Evolutionary conservation across 2,888 invertebrate genomes (phyloP), one percentile per base, ranked within the genome.

Genomic region (Brenthis ino): DNA sequence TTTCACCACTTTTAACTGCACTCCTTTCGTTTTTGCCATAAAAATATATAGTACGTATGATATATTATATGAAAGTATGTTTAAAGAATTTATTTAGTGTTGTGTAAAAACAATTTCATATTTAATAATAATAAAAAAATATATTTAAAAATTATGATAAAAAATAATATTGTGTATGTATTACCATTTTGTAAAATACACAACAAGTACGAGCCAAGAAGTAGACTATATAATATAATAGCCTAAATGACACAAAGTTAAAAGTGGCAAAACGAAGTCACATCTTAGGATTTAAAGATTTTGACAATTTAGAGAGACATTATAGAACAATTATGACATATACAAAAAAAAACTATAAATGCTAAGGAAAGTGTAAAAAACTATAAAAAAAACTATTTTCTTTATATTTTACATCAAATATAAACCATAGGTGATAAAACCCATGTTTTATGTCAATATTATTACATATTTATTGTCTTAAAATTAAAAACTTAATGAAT

Each of bases 401-500:
- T 57, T 33, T 14, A 50, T 11, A 51, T 50, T 33, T 11, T 8
- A 43, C 57, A n/a, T n/a, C n/a, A n/a, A 5, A 57, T 57, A n/a
- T 37, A 8, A 37, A n/a, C 28, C 20, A 56, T 51, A 51, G 16
- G 16, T 14, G 51, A 56, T 12, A 53, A 53, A 53, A 24, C 16
- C 20, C 20, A 24, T 37, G 37, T 0, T 16, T 61, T 48, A 24
- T 51, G 60, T 61, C 16, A 61, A 51, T 64, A 65, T 65, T 65
- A 57, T 57, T 79, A 84, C 81, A 83, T 85, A 85, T 86, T 87
- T 85, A 43, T 43, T 43, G 37, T 87, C 84, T 74, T 82, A 81
- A 80, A 83, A 81, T 77, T 78, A 79, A 77, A 75, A 63, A 70
- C 75, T 79, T 65, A 57, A 57, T 43, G 58, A 68, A 57, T 61